Percentiles rank a stretch among this genome's conserved stretches.
These are phyloP conservation scores for Spermophilus dauricus DNA, from an alignment of 2,113 vertebrate genomes.

Conservation along the genomic window DNA sequence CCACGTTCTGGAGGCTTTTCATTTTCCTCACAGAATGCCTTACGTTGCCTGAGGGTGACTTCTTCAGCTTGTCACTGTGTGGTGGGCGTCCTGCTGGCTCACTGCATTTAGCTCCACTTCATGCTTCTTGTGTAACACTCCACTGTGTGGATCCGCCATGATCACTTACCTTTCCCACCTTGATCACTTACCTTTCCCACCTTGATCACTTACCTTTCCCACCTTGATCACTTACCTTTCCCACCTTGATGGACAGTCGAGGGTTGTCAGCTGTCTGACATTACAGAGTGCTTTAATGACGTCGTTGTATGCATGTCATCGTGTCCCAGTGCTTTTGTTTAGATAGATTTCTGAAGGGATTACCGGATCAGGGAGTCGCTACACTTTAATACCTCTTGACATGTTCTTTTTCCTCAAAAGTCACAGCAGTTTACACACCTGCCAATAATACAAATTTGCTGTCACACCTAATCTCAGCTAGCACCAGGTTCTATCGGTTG, in stretches of 20 bases:
- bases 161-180: neutral
- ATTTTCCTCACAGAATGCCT: neutral
- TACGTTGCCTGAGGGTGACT: neutral
- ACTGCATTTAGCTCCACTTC: neutral
- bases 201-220: too few relatives aligned
- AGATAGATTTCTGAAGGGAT: neutral
- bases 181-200: neutral
- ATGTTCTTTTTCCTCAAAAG: neutral
- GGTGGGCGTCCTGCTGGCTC: neutral
- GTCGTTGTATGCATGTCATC: neutral
- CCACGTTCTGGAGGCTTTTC: neutral
- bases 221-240: too few relatives aligned
- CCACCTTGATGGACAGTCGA: too few relatives aligned
- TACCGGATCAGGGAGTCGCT: neutral
- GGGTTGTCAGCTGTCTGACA: neutral
- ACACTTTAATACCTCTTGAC: neutral
- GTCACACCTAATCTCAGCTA: neutral
- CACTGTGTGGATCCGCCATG: fast-evolving
- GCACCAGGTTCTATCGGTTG: neutral
- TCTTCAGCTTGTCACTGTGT: neutral
- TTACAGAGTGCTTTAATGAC: neutral
- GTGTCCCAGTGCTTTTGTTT: neutral
- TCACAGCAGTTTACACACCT: neutral
- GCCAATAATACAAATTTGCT: neutral
- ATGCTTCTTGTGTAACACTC: too few relatives aligned